Evolutionary conservation across 2,888 invertebrate genomes (phyloP).

Genomic region (Phengaris arion): DNA sequence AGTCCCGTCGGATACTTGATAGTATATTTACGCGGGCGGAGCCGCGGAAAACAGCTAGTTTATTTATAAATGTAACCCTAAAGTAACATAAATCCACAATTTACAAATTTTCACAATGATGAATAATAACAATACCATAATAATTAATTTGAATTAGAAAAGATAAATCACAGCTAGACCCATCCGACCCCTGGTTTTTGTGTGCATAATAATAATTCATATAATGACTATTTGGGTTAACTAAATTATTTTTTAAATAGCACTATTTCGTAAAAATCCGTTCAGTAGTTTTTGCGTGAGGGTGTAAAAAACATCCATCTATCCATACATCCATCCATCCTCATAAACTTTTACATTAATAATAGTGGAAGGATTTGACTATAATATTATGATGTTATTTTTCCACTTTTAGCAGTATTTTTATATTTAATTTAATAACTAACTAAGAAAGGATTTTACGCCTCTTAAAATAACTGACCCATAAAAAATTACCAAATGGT

Average conservation of each 20-base stretch:
- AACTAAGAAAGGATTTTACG: background rate
- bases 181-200: conserved; percentile 11
- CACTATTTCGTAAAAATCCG: too few relatives aligned
- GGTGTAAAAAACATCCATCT: too few relatives aligned
- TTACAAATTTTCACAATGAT: background rate
- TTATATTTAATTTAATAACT: background rate
- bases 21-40: too few relatives aligned
- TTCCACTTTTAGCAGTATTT: too few relatives aligned
- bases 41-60: background rate
- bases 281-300: too few relatives aligned
- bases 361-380: too few relatives aligned
- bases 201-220: background rate
- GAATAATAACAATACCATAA: conserved; percentile 1
- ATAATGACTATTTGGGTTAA: too few relatives aligned
- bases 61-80: background rate
- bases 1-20: too few relatives aligned
- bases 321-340: too few relatives aligned
- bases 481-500: background rate
- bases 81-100: background rate
- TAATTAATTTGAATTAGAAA: conserved; percentile 8
- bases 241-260: too few relatives aligned
- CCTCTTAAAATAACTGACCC: background rate
- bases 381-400: too few relatives aligned
- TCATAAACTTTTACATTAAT: too few relatives aligned
- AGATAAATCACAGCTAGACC: background rate